A percentile compares a stretch with the other conserved stretches of the same genome.
phyloP scores from a whole-genome alignment of 1,140 invertebrate species.

The Diorhabda sublineata region DNA sequence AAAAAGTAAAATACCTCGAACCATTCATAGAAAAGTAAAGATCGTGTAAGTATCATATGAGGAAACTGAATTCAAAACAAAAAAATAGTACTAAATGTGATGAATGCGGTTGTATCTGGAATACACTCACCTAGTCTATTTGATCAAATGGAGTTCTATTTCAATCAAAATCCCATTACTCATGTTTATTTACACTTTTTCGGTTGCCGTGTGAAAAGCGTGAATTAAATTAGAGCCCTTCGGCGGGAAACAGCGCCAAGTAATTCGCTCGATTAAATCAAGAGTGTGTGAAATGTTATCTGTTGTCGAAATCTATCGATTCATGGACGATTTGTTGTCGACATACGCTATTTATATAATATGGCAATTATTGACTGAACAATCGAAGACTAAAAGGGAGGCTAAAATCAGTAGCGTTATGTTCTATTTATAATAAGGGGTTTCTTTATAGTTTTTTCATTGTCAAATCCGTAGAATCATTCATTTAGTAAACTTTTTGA shows the following conservation, averaged over 20 bases:
- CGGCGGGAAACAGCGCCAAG: conserved; percentile 15
- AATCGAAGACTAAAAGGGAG: conserved; percentile 13
- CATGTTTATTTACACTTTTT: conserved; percentile 18
- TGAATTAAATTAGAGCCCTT: conserved; percentile 31
- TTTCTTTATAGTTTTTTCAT: too few relatives aligned
- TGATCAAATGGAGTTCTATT: neutral
- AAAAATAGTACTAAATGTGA: too few relatives aligned
- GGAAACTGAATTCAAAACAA: too few relatives aligned
- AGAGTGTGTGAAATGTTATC: conserved; percentile 37
- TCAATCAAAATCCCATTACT: conserved; percentile 1
- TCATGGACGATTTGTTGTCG: conserved; percentile 38
- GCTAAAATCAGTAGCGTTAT: neutral
- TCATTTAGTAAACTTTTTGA: too few relatives aligned
- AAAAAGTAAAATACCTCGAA: too few relatives aligned
- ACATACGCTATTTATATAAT: conserved; percentile 41
- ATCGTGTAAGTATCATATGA: too few relatives aligned
- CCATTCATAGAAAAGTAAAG: too few relatives aligned
- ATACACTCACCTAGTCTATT: too few relatives aligned
- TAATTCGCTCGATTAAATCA: conserved; percentile 34
- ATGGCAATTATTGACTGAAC: conserved; percentile 31
- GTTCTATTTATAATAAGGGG: too few relatives aligned
- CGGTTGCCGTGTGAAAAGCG: conserved; percentile 13
- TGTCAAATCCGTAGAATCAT: too few relatives aligned
- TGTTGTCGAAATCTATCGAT: conserved; percentile 36
- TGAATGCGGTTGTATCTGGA: too few relatives aligned